These are phyloP conservation scores for Margaritifera margaritifera DNA, from an alignment of 2,888 invertebrate genomes.

Conservation along the genomic window DNA sequence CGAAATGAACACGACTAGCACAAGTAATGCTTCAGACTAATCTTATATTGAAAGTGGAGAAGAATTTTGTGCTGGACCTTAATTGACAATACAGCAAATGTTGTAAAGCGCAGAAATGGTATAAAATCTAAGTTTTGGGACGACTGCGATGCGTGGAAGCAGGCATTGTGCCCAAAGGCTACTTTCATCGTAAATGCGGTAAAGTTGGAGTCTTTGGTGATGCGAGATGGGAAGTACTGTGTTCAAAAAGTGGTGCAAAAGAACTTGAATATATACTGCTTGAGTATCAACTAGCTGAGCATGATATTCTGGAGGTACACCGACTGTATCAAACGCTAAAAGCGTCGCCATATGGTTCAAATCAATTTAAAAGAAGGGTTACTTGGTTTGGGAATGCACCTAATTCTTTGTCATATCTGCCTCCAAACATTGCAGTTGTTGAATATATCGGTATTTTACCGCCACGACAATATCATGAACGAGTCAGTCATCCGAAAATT, in stretches of 20 bases:
- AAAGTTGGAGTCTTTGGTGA: slow-evolving; percentile 1
- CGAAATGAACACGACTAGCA: not conserved
- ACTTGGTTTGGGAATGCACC: slow-evolving; percentile 12
- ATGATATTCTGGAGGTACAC: slow-evolving; percentile 4
- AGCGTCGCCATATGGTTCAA: not conserved
- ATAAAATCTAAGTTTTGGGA: slow-evolving; percentile 12
- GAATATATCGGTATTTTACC: slow-evolving; percentile 19
- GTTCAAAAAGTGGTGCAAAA: slow-evolving; percentile 10
- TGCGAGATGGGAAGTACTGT: slow-evolving; percentile 7
- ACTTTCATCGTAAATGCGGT: slow-evolving; percentile 2
- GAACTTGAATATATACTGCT: slow-evolving; percentile 10
- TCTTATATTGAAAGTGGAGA: not conserved
- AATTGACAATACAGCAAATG: slow-evolving; percentile 11
- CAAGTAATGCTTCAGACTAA: not conserved
- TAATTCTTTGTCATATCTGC: not conserved
- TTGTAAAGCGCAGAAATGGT: slow-evolving; percentile 3
- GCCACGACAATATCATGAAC: not conserved
- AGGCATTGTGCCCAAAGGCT: slow-evolving; percentile 5
- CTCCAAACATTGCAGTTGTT: slow-evolving; percentile 3
- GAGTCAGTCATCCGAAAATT: slow-evolving; percentile 3
- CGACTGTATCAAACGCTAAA: slow-evolving; percentile 12
- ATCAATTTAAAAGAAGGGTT: slow-evolving; percentile 8
- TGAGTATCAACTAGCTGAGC: slow-evolving; percentile 4
- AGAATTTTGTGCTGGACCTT: slow-evolving; percentile 17
- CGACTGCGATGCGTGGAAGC: slow-evolving; percentile 14